phyloP scores from a whole-genome alignment of 2,113 vertebrate genomes.

The Anhinga anhinga region DNA sequence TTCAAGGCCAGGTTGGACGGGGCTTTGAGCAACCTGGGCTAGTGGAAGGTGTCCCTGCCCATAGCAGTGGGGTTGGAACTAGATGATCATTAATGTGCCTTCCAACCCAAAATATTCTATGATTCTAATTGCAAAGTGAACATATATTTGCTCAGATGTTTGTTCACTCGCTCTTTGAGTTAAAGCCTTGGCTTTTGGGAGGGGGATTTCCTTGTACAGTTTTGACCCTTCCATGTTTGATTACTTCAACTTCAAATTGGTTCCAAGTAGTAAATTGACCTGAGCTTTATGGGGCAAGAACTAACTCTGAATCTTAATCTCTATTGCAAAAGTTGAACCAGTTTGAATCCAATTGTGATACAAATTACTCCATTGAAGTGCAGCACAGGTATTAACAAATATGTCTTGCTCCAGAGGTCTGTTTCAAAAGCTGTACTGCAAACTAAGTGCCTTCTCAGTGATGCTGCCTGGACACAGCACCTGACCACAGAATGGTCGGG shows the following conservation, averaged over 20 bases:
- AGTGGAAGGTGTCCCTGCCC: too few relatives aligned
- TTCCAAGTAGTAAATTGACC: background rate
- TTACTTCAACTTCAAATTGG: background rate
- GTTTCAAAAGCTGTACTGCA: background rate
- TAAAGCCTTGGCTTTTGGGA: background rate
- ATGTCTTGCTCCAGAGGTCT: background rate
- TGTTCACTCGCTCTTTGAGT: background rate
- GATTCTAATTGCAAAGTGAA: background rate
- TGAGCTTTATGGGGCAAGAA: background rate
- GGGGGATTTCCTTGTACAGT: background rate
- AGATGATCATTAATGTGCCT: background rate
- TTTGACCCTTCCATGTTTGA: background rate
- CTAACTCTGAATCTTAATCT: background rate
- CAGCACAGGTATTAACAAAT: background rate
- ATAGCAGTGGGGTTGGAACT: background rate
- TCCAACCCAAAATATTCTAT: background rate
- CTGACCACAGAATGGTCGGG: background rate
- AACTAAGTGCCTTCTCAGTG: background rate
- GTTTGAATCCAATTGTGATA: background rate
- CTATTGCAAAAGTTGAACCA: background rate
- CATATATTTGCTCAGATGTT: accelerated
- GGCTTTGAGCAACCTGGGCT: background rate
- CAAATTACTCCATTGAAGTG: background rate
- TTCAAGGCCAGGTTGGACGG: background rate
- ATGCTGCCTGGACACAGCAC: background rate